Evolutionary conservation across 2,113 vertebrate species (phyloP).

Genomic region (Alexandromys fortis): DNA sequence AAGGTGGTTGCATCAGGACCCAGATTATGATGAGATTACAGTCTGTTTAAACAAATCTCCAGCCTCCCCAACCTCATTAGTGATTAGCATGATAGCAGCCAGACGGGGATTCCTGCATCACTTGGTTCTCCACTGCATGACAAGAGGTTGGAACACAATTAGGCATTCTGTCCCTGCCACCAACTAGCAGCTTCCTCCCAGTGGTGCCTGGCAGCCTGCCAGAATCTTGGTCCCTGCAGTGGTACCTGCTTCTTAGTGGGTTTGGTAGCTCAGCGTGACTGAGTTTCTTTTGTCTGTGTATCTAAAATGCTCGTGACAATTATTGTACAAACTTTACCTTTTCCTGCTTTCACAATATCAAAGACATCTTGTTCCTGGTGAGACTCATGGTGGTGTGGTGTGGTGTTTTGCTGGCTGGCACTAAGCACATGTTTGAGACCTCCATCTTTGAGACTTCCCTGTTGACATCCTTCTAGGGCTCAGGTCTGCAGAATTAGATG

Average conservation of each 20-base stretch:
- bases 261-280: not conserved
- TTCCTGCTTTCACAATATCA: not conserved
- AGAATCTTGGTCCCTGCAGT: not conserved
- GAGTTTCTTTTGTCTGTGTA: not conserved
- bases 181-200: not conserved
- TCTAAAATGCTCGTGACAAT: not conserved
- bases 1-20: constrained; percentile 52
- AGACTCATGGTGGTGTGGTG: not conserved
- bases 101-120: constrained; percentile 59
- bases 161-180: constrained; percentile 35
- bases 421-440: constrained; percentile 1
- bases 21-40: constrained; percentile 76
- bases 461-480: not conserved
- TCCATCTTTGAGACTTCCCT: not conserved
- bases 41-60: constrained; percentile 73
- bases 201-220: constrained; percentile 1
- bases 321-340: not conserved
- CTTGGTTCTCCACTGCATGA: not conserved
- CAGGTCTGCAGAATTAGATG: not conserved
- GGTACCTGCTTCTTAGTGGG: not conserved
- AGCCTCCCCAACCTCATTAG: constrained; percentile 69
- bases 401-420: not conserved
- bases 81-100: constrained; percentile 62
- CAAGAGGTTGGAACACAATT: constrained; percentile 34
- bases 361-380: not conserved